Evolutionary conservation across 1,140 invertebrate genomes (phyloP).

Genomic region (Neodiprion fabricii): DNA sequence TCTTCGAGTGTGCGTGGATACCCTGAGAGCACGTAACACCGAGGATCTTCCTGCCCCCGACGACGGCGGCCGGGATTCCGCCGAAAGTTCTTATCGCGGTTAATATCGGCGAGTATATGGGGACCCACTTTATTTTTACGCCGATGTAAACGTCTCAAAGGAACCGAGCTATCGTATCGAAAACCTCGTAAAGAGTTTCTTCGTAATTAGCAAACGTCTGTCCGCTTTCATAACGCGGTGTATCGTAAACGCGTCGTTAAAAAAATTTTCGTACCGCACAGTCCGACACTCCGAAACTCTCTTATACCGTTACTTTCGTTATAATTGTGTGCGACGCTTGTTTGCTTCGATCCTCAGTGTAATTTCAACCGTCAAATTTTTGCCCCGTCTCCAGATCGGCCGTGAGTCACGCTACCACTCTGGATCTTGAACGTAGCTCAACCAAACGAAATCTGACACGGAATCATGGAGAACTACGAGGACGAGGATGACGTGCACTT

Average conservation of each 20-base stretch:
- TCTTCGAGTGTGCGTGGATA: neutral
- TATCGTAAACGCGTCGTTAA: neutral
- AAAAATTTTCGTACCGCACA: neutral
- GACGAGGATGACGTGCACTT: slow-evolving; percentile 82
- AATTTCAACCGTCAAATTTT: neutral
- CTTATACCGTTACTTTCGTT: no score
- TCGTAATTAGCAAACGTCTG: neutral
- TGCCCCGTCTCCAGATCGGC: neutral
- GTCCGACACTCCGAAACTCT: no score
- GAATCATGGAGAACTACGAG: slow-evolving; percentile 62
- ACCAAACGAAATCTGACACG: no score
- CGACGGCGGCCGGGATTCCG: neutral
- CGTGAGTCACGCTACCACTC: no score
- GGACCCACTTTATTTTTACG: neutral
- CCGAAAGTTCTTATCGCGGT: neutral
- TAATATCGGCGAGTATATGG: neutral
- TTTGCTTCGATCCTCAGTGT: slow-evolving; percentile 43
- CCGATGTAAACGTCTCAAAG: neutral
- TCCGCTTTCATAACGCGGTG: neutral
- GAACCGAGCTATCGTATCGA: neutral
- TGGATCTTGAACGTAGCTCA: no score
- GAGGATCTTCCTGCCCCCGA: neutral
- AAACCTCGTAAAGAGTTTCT: slow-evolving; percentile 5
- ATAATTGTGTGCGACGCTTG: slow-evolving; percentile 50
- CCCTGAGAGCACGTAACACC: neutral